A percentile compares a stretch with the other conserved stretches of the same genome.
Evolutionary conservation across 2,888 invertebrate genomes (phyloP).

Genomic region (Gibbula magus): DNA sequence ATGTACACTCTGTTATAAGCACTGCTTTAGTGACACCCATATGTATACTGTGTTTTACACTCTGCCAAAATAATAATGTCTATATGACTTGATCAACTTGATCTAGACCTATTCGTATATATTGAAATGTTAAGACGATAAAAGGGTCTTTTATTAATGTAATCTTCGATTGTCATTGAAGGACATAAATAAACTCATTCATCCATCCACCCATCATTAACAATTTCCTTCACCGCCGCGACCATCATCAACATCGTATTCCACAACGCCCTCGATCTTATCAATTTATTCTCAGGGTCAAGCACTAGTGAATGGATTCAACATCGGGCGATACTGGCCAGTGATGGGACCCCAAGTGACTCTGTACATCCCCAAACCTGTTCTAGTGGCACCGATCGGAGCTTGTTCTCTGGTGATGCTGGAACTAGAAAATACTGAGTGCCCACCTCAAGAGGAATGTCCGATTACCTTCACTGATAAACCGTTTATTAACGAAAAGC

Average conservation of each 20-base stretch:
- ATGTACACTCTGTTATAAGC: no score
- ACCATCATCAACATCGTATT: not conserved
- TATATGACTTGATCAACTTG: no score
- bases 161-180: no score
- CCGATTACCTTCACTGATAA: conserved; percentile 30
- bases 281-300: conserved; percentile 74
- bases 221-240: no score
- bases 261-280: not conserved
- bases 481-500: conserved; percentile 29
- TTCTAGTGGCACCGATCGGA: conserved; percentile 50
- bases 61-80: no score
- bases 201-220: no score
- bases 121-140: no score
- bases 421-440: conserved; percentile 73
- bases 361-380: conserved; percentile 74
- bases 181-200: no score
- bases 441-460: conserved; percentile 38
- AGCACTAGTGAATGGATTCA: conserved; percentile 77
- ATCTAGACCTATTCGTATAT: no score
- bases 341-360: conserved; percentile 78
- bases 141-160: no score
- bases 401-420: conserved; percentile 68
- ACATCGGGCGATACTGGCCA: conserved; percentile 80
- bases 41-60: no score
- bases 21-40: no score